Conservation (phyloP, 2,113 vertebrate genomes). For the Sebastes fasciatus region DNA sequence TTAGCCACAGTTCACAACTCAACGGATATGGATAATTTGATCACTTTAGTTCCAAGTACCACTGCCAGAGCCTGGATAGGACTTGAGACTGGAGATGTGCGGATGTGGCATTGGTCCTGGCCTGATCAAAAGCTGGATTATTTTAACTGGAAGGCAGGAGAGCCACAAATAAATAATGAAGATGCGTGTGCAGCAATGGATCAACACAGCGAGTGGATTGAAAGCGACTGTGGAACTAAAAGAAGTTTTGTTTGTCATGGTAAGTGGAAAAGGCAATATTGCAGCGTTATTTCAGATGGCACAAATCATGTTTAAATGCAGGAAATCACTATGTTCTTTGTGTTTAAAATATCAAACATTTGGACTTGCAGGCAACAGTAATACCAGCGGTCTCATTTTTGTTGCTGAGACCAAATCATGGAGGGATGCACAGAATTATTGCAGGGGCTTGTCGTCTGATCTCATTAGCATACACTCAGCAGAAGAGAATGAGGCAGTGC, state of each 20-base stretch:
- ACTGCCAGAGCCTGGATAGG: constrained; percentile 70
- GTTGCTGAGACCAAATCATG: constrained; percentile 61
- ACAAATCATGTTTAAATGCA: neutral
- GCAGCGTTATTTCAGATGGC: neutral
- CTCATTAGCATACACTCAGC: constrained; percentile 68
- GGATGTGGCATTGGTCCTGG: constrained; percentile 75
- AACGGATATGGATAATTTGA: constrained; percentile 57
- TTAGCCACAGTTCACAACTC: constrained; percentile 71
- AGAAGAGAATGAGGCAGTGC: constrained; percentile 62
- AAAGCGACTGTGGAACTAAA: constrained; percentile 50
- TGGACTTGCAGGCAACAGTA: constrained; percentile 36
- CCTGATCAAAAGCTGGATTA: constrained; percentile 53
- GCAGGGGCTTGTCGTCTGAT: constrained; percentile 63
- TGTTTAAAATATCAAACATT: neutral
- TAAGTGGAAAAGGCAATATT: constrained; percentile 50
- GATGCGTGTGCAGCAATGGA: constrained; percentile 71
- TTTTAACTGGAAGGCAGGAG: constrained; percentile 65
- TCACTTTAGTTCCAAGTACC: constrained; percentile 10
- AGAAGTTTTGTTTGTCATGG: constrained; percentile 75
- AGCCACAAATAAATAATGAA: neutral
- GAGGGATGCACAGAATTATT: constrained; percentile 70
- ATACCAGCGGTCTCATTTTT: constrained; percentile 22
- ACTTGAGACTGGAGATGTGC: constrained; percentile 57
- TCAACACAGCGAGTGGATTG: constrained; percentile 68
- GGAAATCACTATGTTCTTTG: neutral